These are phyloP conservation scores for Neodiprion fabricii DNA, from an alignment of 1,140 invertebrate genomes.

Conservation along the genomic window DNA sequence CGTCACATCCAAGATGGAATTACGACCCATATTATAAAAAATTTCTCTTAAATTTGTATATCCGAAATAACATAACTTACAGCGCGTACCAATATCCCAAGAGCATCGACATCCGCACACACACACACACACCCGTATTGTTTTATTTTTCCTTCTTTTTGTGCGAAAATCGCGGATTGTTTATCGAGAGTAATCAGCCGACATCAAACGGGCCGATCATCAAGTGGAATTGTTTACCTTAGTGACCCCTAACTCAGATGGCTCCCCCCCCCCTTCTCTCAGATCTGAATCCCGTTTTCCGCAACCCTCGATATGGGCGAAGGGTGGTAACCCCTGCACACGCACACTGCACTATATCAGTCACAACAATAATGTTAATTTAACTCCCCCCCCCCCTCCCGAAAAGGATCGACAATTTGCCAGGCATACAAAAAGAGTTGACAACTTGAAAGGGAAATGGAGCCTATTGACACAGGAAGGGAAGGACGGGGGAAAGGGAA, in stretches of 20 bases:
- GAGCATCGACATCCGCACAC: too few species aligned
- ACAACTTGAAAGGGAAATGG: constrained; percentile 64
- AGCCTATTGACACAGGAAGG: constrained; percentile 59
- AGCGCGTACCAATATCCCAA: too few species aligned
- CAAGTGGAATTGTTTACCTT: constrained; percentile 61
- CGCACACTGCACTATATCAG: constrained; percentile 46
- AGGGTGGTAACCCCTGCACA: background rate
- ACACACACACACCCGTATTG: too few species aligned
- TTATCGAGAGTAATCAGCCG: constrained; percentile 61
- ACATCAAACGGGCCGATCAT: constrained; percentile 63
- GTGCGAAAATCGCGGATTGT: constrained; percentile 55
- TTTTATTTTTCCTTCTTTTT: constrained; percentile 27
- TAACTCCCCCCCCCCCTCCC: constrained; percentile 36
- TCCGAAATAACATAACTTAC: too few species aligned
- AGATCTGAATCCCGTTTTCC: background rate
- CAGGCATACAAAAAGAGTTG: constrained; percentile 62
- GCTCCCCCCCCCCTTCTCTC: constrained; percentile 24
- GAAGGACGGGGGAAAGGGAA: constrained; percentile 21
- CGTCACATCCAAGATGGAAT: too few species aligned
- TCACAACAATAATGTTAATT: constrained; percentile 65
- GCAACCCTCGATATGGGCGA: too few species aligned
- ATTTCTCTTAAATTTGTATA: too few species aligned
- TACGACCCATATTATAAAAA: too few species aligned
- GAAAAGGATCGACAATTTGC: constrained; percentile 53
- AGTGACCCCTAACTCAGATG: constrained; percentile 28